A percentile compares a stretch with the other conserved stretches of the same genome.
These are phyloP conservation scores for Trialeurodes vaporariorum DNA, from an alignment of 1,140 invertebrate genomes.

Conservation along the genomic window DNA sequence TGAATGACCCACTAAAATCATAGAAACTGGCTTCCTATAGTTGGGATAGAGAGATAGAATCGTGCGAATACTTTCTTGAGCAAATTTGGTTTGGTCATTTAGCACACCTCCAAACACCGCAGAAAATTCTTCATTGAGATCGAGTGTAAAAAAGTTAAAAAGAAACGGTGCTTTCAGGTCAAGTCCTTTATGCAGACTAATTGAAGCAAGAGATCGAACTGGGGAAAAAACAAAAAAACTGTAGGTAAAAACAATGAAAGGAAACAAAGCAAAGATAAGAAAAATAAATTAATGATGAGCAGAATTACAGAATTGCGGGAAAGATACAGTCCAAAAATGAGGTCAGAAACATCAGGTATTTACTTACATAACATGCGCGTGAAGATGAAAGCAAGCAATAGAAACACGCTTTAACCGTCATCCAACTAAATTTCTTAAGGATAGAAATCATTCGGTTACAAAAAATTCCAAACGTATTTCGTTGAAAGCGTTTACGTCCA, in stretches of 20 bases:
- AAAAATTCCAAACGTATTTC: no score
- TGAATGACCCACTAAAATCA: conserved; percentile 80
- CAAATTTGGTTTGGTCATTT: conserved; percentile 62
- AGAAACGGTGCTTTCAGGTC: conserved; percentile 47
- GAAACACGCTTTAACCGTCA: no score
- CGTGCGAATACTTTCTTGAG: conserved; percentile 53
- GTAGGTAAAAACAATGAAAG: not conserved
- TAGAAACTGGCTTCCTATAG: conserved; percentile 40
- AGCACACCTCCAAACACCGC: conserved; percentile 67
- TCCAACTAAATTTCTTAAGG: no score
- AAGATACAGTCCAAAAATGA: no score
- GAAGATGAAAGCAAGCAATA: no score
- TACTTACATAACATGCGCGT: no score
- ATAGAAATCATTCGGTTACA: no score
- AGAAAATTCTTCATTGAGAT: conserved; percentile 69
- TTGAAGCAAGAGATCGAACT: conserved; percentile 77
- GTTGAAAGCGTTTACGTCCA: no score
- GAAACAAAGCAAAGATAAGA: not conserved
- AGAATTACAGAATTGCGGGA: no score
- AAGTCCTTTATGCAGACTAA: conserved; percentile 66
- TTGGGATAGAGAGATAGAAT: conserved; percentile 60
- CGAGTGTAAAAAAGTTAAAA: conserved; percentile 80
- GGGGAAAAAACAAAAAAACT: conserved; percentile 29
- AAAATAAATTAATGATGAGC: not conserved
- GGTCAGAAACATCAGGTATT: no score